Conservation (phyloP, 2,113 vertebrate species). For the Regulus satrapa region DNA sequence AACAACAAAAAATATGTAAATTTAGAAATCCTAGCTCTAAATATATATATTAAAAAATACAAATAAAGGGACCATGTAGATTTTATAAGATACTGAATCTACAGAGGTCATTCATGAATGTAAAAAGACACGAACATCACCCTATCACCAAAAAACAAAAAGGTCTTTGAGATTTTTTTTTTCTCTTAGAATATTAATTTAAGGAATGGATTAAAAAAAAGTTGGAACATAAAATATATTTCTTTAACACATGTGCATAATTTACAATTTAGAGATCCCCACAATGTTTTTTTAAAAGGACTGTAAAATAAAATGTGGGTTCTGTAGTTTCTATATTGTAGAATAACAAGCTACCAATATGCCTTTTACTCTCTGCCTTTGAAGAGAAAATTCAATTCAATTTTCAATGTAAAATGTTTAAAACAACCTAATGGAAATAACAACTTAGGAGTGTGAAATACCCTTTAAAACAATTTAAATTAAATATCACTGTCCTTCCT, state of each 20-base stretch:
- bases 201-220: background rate
- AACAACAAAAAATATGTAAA: background rate
- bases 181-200: background rate
- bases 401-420: slow-evolving; percentile 46
- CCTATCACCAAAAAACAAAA: background rate
- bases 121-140: background rate
- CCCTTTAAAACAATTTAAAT: slow-evolving; percentile 68
- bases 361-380: background rate
- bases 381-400: slow-evolving; percentile 37
- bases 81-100: background rate
- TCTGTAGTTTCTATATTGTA: background rate
- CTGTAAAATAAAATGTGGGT: background rate
- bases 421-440: slow-evolving; percentile 53
- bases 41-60: background rate
- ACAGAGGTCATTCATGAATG: background rate
- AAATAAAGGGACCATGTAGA: background rate
- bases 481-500: slow-evolving; percentile 63
- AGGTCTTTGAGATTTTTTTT: background rate
- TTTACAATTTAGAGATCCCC: background rate
- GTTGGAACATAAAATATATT: background rate
- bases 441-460: slow-evolving; percentile 35
- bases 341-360: slow-evolving; percentile 28
- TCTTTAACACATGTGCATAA: background rate
- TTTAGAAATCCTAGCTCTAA: background rate
- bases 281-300: background rate